Conservation (phyloP, 2,113 vertebrate genomes). For the Pseudorasbora parva region DNA sequence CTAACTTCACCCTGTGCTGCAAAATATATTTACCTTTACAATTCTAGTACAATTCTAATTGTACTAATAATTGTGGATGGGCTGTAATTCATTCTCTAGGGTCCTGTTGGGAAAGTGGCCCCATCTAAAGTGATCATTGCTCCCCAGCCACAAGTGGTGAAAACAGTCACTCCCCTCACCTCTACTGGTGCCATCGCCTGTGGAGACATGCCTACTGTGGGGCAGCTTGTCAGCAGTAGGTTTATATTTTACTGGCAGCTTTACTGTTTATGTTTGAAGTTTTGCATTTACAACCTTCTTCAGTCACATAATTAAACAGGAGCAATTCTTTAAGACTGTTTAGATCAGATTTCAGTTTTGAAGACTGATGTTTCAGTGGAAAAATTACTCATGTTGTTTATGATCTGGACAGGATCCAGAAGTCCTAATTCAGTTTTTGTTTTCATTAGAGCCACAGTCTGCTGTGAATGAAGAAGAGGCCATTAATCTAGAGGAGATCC, state of each 20-base stretch:
- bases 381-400: conserved; percentile 53
- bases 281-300: conserved; percentile 24
- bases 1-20: no score
- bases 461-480: conserved; percentile 83
- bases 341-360: background rate
- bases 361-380: background rate
- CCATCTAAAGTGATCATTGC: conserved; percentile 84
- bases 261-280: conserved; percentile 26
- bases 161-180: conserved; percentile 72
- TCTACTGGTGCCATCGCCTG: conserved; percentile 79
- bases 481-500: conserved; percentile 95
- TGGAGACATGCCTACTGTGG: conserved; percentile 88
- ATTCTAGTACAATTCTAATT: no score
- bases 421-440: conserved; percentile 48
- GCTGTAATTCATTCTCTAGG: conserved; percentile 56
- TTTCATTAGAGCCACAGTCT: conserved; percentile 81
- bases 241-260: conserved; percentile 43
- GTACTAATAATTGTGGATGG: no score
- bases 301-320: conserved; percentile 26
- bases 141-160: conserved; percentile 76
- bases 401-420: background rate
- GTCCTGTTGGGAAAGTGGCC: conserved; percentile 70
- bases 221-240: conserved; percentile 93
- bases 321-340: background rate
- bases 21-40: no score